Evolutionary conservation across 2,888 invertebrate species (phyloP).

Genomic region (Morpho helenor): DNA sequence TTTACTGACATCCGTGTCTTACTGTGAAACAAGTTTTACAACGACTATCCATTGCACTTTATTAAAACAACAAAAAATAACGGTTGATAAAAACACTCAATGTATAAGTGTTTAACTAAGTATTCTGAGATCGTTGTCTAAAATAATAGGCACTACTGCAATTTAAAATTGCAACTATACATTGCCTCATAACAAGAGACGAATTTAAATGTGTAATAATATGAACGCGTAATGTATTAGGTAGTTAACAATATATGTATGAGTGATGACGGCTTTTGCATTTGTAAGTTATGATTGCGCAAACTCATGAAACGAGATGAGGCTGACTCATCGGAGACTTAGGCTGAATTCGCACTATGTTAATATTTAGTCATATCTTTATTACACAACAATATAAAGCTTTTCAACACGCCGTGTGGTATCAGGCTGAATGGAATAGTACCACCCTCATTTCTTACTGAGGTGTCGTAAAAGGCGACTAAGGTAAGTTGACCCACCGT

Average conservation of each 20-base stretch:
- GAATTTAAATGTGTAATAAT: background rate
- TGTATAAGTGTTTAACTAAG: background rate
- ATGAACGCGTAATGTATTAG: slow-evolving; percentile 30
- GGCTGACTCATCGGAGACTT: slow-evolving; percentile 58
- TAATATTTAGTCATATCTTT: background rate
- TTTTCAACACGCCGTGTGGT: no score
- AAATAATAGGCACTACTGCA: no score
- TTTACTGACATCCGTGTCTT: slow-evolving; percentile 65
- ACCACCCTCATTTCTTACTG: no score
- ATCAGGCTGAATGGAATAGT: no score
- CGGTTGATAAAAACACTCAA: slow-evolving; percentile 1
- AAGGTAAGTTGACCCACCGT: no score
- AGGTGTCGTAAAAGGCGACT: no score
- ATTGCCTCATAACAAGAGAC: slow-evolving; percentile 29
- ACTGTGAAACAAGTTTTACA: slow-evolving; percentile 33
- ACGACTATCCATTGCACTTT: background rate
- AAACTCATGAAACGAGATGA: slow-evolving; percentile 52
- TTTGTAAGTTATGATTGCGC: slow-evolving; percentile 51
- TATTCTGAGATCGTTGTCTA: no score
- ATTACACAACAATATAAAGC: background rate
- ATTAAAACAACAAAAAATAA: slow-evolving; percentile 5
- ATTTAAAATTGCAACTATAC: slow-evolving; percentile 13
- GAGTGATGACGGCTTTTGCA: slow-evolving; percentile 6
- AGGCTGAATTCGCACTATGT: slow-evolving; percentile 42
- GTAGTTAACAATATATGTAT: background rate